phyloP scores from a whole-genome alignment of 2,888 invertebrate species.

The Lamproptera curius region DNA sequence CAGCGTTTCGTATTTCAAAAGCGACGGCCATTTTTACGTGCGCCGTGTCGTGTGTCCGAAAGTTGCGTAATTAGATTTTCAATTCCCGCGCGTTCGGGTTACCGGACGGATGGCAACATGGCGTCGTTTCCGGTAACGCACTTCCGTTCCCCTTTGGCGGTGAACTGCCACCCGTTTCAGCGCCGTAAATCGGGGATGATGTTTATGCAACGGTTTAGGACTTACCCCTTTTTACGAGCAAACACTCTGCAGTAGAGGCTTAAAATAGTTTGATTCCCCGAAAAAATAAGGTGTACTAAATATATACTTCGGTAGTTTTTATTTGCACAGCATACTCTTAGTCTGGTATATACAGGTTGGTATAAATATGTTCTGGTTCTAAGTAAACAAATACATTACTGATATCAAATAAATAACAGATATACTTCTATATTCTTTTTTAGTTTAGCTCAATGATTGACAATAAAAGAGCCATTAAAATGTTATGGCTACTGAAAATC shows the following conservation, averaged over 20 bases:
- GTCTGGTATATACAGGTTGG: too few relatives aligned
- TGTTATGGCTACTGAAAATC: too few relatives aligned
- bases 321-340: too few relatives aligned
- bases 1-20: conserved; percentile 11
- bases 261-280: too few relatives aligned
- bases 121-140: conserved; percentile 29
- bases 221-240: not conserved
- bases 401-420: too few relatives aligned
- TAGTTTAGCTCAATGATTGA: too few relatives aligned
- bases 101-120: conserved; percentile 28
- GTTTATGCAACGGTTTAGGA: not conserved
- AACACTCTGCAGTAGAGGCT: not conserved
- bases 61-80: conserved; percentile 25
- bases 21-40: conserved; percentile 11
- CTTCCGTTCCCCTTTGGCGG: conserved; percentile 22
- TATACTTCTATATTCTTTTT: too few relatives aligned
- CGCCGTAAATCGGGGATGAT: not conserved
- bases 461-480: too few relatives aligned
- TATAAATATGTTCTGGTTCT: too few relatives aligned
- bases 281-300: too few relatives aligned
- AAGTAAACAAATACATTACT: too few relatives aligned
- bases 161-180: conserved; percentile 23
- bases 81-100: conserved; percentile 32
- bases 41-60: conserved; percentile 23
- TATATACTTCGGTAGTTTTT: too few relatives aligned